Evolutionary conservation across 1,140 invertebrate genomes (phyloP), one percentile per base, ranked within the genome.

Genomic region (Pachypeltis micranthus): DNA sequence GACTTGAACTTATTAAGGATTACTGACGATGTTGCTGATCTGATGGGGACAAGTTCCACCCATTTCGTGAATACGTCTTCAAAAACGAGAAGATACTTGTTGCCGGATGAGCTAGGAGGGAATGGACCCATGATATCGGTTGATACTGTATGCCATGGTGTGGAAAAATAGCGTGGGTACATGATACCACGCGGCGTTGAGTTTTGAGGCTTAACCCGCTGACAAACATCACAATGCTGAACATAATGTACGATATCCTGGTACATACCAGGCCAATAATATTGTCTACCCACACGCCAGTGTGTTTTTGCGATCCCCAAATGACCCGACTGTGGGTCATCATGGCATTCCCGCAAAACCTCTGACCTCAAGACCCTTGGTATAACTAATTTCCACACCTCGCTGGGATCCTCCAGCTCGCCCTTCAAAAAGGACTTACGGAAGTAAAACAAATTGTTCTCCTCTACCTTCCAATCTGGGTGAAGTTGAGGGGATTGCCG

Each of bases 41-140:
- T 39, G 31, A 39, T 39, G 7, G 31, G 31, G 16, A 39, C 31
- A 7, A 39, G 16, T 16, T 39, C 31, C 7, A 39, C 31, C 31
- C 31, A n/a, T n/a, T n/a, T n/a, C n/a, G n/a, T n/a, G n/a, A n/a
- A n/a, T n/a, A n/a, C n/a, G n/a, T n/a, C n/a, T n/a, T n/a, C n/a
- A n/a, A n/a, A n/a, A n/a, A n/a, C n/a, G n/a, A n/a, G n/a, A n/a
- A n/a, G 34, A 67, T 69, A 72, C 55, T 31, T 23, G 56, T 74
- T 69, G 19, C 34, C 26, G 10, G 28, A 19, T 2, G 56, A 58
- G 2, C 69, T 73, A 0, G 64, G 28, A 0, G 76, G 74, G 19
- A 77, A 68, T 1, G 74, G 74, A 16, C 75, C 75, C 59, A 78
- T 69, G 0, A 77, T 44, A 62, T 78, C 76, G 0, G 72, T 68